Conservation (phyloP, 2,113 vertebrate species). For the Prunella fulvescens region DNA sequence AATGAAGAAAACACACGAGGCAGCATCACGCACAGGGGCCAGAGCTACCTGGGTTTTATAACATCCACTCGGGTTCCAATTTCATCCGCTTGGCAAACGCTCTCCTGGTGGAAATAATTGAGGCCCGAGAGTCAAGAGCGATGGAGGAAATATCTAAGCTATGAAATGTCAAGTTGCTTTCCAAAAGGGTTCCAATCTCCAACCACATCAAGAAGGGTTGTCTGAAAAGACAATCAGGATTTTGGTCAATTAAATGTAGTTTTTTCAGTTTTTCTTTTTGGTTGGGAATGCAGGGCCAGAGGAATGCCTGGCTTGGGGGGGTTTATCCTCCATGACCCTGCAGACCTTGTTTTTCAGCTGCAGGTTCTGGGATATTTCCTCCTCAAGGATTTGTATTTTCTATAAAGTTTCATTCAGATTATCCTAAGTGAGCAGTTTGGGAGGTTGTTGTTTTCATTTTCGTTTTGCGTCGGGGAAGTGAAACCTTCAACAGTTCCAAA, state of each 20-base stretch:
- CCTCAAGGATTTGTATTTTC: conserved; percentile 14
- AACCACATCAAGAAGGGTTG: conserved; percentile 75
- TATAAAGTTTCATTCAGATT: conserved; percentile 42
- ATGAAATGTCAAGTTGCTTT: conserved; percentile 74
- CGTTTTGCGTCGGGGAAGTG: not conserved
- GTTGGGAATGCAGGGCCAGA: conserved; percentile 35
- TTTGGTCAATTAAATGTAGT: conserved; percentile 55
- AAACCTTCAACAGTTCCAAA: not conserved
- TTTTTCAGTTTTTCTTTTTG: not conserved
- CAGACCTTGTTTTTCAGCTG: conserved; percentile 56
- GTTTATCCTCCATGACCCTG: not conserved
- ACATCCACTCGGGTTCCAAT: conserved; percentile 52
- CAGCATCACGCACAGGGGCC: not conserved
- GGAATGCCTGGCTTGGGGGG: conserved; percentile 10
- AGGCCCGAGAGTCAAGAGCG: conserved; percentile 62
- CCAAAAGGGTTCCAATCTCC: conserved; percentile 69
- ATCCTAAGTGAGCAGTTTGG: not conserved
- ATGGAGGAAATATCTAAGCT: conserved; percentile 73
- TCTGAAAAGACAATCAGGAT: conserved; percentile 74
- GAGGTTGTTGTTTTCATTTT: conserved; percentile 12
- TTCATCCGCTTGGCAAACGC: conserved; percentile 59
- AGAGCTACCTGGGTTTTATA: conserved; percentile 61
- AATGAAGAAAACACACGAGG: conserved; percentile 19
- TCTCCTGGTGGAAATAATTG: conserved; percentile 56
- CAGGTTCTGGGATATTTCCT: not conserved